Evolutionary conservation across 2,797 vertebrate species (phyloP).

Genomic region (Chelon labrosus): DNA sequence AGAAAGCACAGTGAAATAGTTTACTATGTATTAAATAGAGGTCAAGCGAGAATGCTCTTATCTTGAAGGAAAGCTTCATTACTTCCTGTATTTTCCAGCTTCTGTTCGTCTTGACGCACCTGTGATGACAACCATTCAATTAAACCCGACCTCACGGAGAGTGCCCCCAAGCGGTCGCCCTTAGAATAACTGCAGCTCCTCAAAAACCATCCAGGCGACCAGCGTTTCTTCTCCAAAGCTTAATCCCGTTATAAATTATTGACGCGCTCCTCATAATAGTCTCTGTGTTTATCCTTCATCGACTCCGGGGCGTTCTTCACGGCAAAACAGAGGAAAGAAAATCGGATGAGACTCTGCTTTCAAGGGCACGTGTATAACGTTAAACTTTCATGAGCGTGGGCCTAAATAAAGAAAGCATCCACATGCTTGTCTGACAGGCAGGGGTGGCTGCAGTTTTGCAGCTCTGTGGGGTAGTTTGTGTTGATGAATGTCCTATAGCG

Average conservation of each 20-base stretch:
- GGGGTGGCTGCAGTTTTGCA: constrained; percentile 32
- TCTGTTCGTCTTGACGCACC: constrained; percentile 30
- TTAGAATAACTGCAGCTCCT: constrained; percentile 34
- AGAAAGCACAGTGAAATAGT: no score
- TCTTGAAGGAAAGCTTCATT: constrained; percentile 24
- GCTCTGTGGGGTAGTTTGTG: constrained; percentile 24
- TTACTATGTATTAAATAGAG: no score
- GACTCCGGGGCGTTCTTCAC: constrained; percentile 28
- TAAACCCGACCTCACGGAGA: constrained; percentile 49
- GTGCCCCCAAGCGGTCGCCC: constrained; percentile 68
- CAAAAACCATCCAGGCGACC: constrained; percentile 20
- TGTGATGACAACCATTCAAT: constrained; percentile 63
- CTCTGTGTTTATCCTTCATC: constrained; percentile 52
- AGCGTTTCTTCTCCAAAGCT: constrained; percentile 54
- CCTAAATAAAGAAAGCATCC: constrained; percentile 72
- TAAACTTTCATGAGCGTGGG: constrained; percentile 71
- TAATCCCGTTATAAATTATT: constrained; percentile 64
- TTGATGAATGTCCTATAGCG: constrained; percentile 30
- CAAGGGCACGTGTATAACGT: constrained; percentile 48
- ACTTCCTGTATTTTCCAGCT: constrained; percentile 10
- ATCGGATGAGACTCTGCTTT: constrained; percentile 35
- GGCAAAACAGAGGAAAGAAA: constrained; percentile 23
- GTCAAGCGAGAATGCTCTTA: constrained; percentile 21
- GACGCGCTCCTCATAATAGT: constrained; percentile 55
- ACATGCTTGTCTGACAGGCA: constrained; percentile 38